Evolutionary conservation across 2,888 invertebrate species (phyloP).

Genomic region (Podotricha telesiphe): DNA sequence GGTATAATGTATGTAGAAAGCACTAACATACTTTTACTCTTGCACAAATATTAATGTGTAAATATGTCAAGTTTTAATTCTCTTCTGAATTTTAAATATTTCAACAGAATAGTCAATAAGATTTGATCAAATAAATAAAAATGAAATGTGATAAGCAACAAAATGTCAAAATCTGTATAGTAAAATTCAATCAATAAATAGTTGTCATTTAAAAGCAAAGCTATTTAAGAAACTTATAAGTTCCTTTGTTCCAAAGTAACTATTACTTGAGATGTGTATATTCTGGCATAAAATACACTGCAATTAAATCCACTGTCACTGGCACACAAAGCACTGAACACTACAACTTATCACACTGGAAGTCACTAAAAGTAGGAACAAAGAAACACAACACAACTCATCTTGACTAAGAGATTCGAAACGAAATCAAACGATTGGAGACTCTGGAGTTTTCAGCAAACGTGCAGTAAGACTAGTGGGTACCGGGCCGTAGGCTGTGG

Average conservation of each 20-base stretch:
- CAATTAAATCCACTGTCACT: slow-evolving; percentile 29
- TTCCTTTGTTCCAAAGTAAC: slow-evolving; percentile 36
- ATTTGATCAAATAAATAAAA: not conserved
- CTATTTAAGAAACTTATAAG: slow-evolving; percentile 3
- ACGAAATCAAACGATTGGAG: slow-evolving; percentile 23
- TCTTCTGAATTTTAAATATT: not conserved
- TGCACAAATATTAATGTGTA: not conserved
- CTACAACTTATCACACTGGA: slow-evolving; percentile 31
- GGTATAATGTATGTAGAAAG: not conserved
- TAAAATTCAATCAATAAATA: slow-evolving; percentile 32
- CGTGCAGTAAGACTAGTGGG: slow-evolving; percentile 17
- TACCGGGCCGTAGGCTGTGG: slow-evolving; percentile 35
- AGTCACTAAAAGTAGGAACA: slow-evolving; percentile 43
- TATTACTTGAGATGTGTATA: slow-evolving; percentile 1
- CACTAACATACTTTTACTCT: not conserved
- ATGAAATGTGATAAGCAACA: not conserved
- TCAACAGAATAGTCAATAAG: not conserved
- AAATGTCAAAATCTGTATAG: slow-evolving; percentile 11
- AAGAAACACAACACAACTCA: slow-evolving; percentile 41
- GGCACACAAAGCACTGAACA: slow-evolving; percentile 35
- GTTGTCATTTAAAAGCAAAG: slow-evolving; percentile 25
- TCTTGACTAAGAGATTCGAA: slow-evolving; percentile 22
- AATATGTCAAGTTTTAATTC: not conserved
- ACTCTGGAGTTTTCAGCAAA: slow-evolving; percentile 24
- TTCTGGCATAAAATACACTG: slow-evolving; percentile 10